phyloP scores from a whole-genome alignment of 2,888 invertebrate species.

The Tuberolachnus salignus region DNA sequence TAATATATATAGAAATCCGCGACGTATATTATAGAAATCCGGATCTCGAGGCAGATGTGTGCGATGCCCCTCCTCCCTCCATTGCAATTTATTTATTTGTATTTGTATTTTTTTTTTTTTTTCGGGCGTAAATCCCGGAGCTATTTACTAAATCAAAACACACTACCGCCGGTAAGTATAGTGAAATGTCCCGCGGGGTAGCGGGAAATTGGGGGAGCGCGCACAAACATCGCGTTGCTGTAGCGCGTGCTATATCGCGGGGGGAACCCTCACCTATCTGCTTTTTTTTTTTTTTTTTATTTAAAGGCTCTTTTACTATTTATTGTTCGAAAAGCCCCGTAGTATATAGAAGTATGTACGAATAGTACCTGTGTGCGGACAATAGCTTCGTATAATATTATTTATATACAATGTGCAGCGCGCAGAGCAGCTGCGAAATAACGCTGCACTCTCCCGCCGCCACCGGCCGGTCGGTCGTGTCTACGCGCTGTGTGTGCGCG shows the following conservation, averaged over 20 bases:
- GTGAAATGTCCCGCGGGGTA: neutral
- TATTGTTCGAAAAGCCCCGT: conserved; percentile 43
- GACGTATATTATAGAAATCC: neutral
- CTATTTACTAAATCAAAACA: conserved; percentile 54
- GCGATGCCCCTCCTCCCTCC: conserved; percentile 5
- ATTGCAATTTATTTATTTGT: too few relatives aligned
- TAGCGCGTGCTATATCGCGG: conserved; percentile 45
- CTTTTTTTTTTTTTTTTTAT: conserved; percentile 35
- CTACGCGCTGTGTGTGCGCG: neutral
- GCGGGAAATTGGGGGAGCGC: neutral
- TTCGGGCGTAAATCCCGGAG: conserved; percentile 37
- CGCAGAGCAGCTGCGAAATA: conserved; percentile 53
- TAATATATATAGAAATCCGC: conserved; percentile 28
- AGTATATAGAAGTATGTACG: conserved; percentile 8
- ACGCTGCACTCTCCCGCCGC: conserved; percentile 31
- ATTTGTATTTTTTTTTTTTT: too few relatives aligned
- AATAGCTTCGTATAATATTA: conserved; percentile 40
- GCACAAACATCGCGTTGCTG: neutral
- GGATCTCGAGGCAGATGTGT: conserved; percentile 33
- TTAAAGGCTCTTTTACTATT: conserved; percentile 30
- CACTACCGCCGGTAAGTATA: neutral
- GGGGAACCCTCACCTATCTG: conserved; percentile 48
- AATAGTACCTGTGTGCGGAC: conserved; percentile 43
- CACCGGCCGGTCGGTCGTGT: neutral
- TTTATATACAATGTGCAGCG: conserved; percentile 27